These are phyloP conservation scores for Ophion ventricosus DNA, from an alignment of 2,888 invertebrate species.

Conservation along the genomic window DNA sequence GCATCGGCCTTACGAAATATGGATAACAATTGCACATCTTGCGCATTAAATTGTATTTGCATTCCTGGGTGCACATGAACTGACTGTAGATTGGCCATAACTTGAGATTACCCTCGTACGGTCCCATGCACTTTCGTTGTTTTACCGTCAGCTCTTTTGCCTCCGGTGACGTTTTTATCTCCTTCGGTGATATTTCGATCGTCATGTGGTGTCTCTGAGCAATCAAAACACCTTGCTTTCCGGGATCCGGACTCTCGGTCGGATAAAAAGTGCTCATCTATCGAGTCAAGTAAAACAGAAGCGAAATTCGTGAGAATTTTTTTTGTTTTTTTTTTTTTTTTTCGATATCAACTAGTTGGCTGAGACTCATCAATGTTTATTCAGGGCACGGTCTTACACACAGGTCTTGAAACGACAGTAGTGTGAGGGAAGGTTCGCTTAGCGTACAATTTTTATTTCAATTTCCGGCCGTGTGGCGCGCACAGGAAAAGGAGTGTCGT, in stretches of 20 bases:
- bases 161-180: conserved; percentile 42
- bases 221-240: not conserved
- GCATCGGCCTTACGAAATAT: conserved; percentile 88
- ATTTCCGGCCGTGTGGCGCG: too few species aligned
- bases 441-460: too few species aligned
- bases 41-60: conserved; percentile 86
- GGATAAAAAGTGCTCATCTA: conserved; percentile 56
- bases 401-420: too few species aligned
- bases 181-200: conserved; percentile 10
- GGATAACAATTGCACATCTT: conserved; percentile 89
- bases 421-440: too few species aligned
- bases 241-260: conserved; percentile 55
- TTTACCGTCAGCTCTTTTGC: conserved; percentile 62
- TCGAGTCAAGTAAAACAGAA: not conserved
- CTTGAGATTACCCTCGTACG: conserved; percentile 87
- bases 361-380: too few species aligned
- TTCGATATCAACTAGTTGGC: too few species aligned
- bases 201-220: not conserved
- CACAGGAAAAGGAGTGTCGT: too few species aligned
- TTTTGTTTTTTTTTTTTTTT: too few species aligned
- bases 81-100: conserved; percentile 89
- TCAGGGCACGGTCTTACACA: too few species aligned
- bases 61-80: conserved; percentile 89
- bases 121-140: conserved; percentile 89
- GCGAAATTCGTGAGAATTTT: too few species aligned